Percentiles rank a stretch among this genome's conserved stretches.
phyloP scores from a whole-genome alignment of 2,113 vertebrate genomes.

The Mirounga angustirostris region DNA sequence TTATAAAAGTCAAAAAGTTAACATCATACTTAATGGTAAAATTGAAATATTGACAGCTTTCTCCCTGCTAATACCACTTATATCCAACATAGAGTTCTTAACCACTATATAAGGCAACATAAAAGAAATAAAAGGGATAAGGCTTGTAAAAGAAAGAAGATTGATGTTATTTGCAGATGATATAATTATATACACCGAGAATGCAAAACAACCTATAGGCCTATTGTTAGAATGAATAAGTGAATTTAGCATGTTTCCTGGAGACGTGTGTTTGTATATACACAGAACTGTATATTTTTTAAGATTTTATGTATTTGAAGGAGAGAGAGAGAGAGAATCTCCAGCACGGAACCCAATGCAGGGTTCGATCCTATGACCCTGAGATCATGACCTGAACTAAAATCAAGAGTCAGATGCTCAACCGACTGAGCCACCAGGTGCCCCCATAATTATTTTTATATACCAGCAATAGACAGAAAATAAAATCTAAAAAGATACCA shows the following conservation, averaged over 20 bases:
- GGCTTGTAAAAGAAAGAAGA: neutral
- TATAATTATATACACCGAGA: constrained; percentile 21
- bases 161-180: neutral
- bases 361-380: neutral
- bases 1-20: constrained; percentile 32
- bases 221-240: neutral
- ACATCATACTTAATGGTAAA: constrained; percentile 19
- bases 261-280: neutral
- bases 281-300: neutral
- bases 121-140: constrained; percentile 44
- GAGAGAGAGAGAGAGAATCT: neutral
- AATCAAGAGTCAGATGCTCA: neutral
- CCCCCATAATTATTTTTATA: neutral
- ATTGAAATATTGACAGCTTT: neutral
- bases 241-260: neutral
- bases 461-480: constrained; percentile 49
- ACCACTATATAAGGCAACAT: neutral
- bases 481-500: constrained; percentile 30
- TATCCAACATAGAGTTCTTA: neutral
- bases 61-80: neutral
- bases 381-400: neutral
- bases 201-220: neutral
- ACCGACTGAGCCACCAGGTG: neutral
- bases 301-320: neutral
- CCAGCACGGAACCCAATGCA: neutral